These are phyloP conservation scores for Xylota segnis DNA, from an alignment of 2,888 invertebrate genomes.

Conservation along the genomic window DNA sequence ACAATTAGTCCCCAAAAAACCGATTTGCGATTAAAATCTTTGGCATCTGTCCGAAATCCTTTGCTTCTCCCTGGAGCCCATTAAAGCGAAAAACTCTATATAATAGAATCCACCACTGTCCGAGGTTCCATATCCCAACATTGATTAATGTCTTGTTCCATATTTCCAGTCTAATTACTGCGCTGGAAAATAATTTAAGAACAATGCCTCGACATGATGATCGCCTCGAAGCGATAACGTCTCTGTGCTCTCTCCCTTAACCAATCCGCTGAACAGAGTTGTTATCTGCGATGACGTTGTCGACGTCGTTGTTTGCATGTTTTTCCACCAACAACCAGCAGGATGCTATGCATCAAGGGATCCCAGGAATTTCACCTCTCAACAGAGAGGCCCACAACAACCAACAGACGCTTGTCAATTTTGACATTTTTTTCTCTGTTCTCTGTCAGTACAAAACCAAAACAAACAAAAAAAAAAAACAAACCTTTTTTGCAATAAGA, in stretches of 20 bases:
- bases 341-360: constrained; percentile 76
- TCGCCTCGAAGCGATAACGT: constrained; percentile 68
- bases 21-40: constrained; percentile 66
- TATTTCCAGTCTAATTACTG: constrained; percentile 77
- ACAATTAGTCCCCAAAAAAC: constrained; percentile 74
- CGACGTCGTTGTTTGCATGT: constrained; percentile 73
- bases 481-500: neutral
- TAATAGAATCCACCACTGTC: constrained; percentile 22
- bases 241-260: constrained; percentile 15
- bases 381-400: constrained; percentile 21
- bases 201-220: constrained; percentile 70
- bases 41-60: constrained; percentile 56
- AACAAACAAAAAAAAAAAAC: constrained; percentile 4
- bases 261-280: constrained; percentile 73
- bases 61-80: constrained; percentile 25
- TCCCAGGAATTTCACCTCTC: constrained; percentile 66
- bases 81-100: constrained; percentile 9
- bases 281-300: constrained; percentile 76
- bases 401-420: constrained; percentile 74
- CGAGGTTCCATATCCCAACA: constrained; percentile 52
- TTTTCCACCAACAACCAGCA: constrained; percentile 73
- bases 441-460: constrained; percentile 58
- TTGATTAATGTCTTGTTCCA: constrained; percentile 77
- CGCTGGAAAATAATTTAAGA: constrained; percentile 71
- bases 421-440: constrained; percentile 67